phyloP scores from a whole-genome alignment of 2,113 vertebrate genomes.

The Patagioenas fasciata region DNA sequence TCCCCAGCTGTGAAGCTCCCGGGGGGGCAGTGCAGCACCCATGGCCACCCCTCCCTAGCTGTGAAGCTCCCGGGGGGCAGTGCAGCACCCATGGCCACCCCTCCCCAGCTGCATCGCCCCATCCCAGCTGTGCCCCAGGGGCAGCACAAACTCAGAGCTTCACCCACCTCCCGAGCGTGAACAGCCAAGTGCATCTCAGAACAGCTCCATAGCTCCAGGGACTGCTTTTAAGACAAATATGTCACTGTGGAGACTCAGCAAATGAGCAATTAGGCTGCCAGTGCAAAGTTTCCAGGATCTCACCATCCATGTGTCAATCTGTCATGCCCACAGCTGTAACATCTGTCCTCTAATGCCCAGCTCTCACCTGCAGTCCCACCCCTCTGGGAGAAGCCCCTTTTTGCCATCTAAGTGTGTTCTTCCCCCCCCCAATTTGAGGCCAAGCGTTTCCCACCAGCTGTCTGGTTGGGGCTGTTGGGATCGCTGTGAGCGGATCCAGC shows the following conservation, averaged over 20 bases:
- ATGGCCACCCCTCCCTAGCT: too few species aligned
- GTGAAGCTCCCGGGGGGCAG: fast-evolving
- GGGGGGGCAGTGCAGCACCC: too few species aligned
- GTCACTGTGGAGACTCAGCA: background rate
- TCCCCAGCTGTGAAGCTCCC: background rate
- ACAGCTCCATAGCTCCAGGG: background rate
- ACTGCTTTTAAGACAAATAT: background rate
- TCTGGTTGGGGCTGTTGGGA: background rate
- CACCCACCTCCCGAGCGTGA: background rate
- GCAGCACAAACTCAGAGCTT: background rate
- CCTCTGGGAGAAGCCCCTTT: background rate
- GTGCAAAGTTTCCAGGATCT: background rate
- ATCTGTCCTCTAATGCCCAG: background rate
- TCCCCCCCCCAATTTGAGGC: background rate
- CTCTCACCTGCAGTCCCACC: background rate
- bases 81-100: background rate
- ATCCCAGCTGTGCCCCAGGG: fast-evolving
- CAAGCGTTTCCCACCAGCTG: background rate
- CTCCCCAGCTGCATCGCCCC: background rate
- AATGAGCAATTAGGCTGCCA: background rate
- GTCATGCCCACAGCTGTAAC: background rate
- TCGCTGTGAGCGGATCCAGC: fast-evolving
- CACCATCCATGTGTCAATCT: background rate
- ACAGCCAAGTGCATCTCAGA: background rate
- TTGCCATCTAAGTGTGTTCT: background rate